Base-by-base conservation (phyloP, 2,113 vertebrate species). In the Anseranas semipalmata region DNA sequence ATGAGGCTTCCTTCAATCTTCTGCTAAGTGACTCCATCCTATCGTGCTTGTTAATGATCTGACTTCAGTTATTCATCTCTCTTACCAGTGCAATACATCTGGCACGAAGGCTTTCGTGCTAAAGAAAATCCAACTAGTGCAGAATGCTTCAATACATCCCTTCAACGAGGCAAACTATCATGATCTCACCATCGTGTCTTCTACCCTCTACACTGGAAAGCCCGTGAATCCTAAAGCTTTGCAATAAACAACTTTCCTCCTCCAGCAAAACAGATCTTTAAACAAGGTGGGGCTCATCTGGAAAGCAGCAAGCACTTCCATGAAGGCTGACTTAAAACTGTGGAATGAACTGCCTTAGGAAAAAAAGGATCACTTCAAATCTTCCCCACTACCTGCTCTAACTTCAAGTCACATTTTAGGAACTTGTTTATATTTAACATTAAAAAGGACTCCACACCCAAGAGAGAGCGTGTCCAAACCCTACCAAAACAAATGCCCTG, bases 31-130 rank as follows among this genome's bases (percentile, higher is more conserved):
- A 83, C 56, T 93, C 81, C 80, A 93, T 79, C 37, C 62, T 70
- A 27, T 15, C 33, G 56, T 25, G 58, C 72, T 83, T 25, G 30
- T 37, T 82, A 71, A 89, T 33, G 71, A 75, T 53, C 67, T 91
- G 66, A 60, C 80, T 71, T 56, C 52, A 37, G 67, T 86, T 82
- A 43, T 10, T 79, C 77, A 25, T 75, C 72, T 75, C 37, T 74
- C 71, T 79, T 52, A 83, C 72, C 85, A 89, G 67, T n/a, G 67
- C 56, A 91, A 82, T 63, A 91, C 87, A 86, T 71, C 84, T 83
- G 87, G 84, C 85, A 91, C 7, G 37, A 82, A 89, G 62, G 62
- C 30, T 86, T 93, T 74, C 2, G 2, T 91, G 84, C 66, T 78
- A 66, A 82, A 71, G 39, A 78, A 89, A 89, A 76, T 43, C 50